Evolutionary conservation across 1,140 invertebrate species (phyloP), one percentile per base, ranked within the genome.

Genomic region (Calosoma granatense): DNA sequence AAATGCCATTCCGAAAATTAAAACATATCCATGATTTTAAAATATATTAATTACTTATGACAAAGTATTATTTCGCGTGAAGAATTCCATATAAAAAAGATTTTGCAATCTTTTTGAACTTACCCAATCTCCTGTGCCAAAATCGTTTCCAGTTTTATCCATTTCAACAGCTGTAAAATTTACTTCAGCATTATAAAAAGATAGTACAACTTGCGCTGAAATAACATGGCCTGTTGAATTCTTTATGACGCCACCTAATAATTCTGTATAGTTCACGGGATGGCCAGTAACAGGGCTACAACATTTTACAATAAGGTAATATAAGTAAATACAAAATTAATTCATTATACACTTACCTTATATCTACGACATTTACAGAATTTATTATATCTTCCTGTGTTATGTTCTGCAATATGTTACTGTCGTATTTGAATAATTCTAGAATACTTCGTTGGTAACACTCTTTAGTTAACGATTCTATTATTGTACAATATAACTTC

Each of bases 91-190:
- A 57, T 56, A 62, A 64, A 36, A 36, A 36, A 36, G 6, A 36
- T 36, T n/a, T n/a, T n/a, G n/a, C n/a, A n/a, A n/a, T n/a, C n/a
- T n/a, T 67, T 60, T 61, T 51, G 59, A 59, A 56, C 68, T 71
- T 74, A 82, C 84, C 83, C 83, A 85, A 62, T 86, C 82, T 64
- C 84, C 81, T 22, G 86, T 87, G 56, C 86, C 86, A 12, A 82
- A 81, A 41, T 79, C 72, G 64, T 86, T 87, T 56, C 82, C 82
- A 51, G 76, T 72, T 66, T 82, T 77, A 64, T 82, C 74, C 70
- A 81, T 78, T 63, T 85, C 73, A 1, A 86, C 75, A 41, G 74
- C 70, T 1, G 81, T 76, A 72, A 85, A 84, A 72, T 87, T 86
- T 0, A 88, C 76, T 59, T 78, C 69, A 30, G 82, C 75, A 60